Evolutionary conservation across 1,140 invertebrate genomes (phyloP), one percentile per base, ranked within the genome.

Genomic region (Orius insidiosus): DNA sequence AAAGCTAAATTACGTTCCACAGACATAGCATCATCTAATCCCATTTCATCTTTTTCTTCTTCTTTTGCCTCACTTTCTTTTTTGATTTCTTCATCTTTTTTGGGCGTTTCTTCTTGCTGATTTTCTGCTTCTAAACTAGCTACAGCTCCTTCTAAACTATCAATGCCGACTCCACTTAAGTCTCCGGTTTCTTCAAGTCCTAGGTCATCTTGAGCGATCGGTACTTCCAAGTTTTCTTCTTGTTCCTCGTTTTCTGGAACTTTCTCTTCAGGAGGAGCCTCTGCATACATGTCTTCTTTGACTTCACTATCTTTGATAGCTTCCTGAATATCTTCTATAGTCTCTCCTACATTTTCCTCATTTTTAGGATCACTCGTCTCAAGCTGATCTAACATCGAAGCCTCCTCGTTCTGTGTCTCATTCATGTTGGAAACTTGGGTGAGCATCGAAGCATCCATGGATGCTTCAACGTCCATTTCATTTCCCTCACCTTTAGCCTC

Each of bases 281-380:
- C n/a, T n/a, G n/a, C 31, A 24, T 4, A 24, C 24, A 24, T 24
- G 3, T 24, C n/a, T n/a, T 35, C 13, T 14, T 19, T 34, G 30
- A 14, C 15, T 43, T 30, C 19, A 19, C 24, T 13, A n/a, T 43
- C 10, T 13, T 30, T 30, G 41, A 31, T 43, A 3, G 24, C 24
- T 7, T 24, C 24, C 7, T 24, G 24, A 7, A 41, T 15, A 13
- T 42, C 39, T 11, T 42, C 47, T 24, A 40, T 30, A 11, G 13
- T 18, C 38, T 33, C 30, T n/a, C n/a, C n/a, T 16, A 33, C 41
- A 10, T 42, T 24, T 7, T 48, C 47, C n/a, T n/a, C n/a, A n/a
- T n/a, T n/a, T 33, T 40, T 33, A 9, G 24, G 38, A 6, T 19
- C 34, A 16, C 9, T 11, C 7, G 9, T 11, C 16, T 39, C 46